A percentile compares a stretch with the other conserved stretches of the same genome.
phyloP scores from a whole-genome alignment of 2,888 invertebrate genomes.

The Caenorhabditis sulstoni region DNA sequence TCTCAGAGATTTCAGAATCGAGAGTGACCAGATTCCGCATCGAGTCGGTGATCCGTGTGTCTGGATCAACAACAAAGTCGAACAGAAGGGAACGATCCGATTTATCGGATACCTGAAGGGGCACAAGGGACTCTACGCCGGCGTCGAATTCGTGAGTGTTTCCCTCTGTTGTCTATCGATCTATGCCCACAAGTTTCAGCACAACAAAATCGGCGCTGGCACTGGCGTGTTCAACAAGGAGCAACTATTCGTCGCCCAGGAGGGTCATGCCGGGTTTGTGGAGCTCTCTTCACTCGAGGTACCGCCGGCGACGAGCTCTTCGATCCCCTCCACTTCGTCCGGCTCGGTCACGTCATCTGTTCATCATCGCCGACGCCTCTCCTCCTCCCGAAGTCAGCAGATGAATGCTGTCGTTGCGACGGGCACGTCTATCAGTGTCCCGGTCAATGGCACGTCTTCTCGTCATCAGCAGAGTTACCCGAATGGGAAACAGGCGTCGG shows the following conservation, averaged over 20 bases:
- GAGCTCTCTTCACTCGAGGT: constrained; percentile 81
- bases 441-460: constrained; percentile 16
- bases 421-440: constrained; percentile 44
- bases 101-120: constrained; percentile 83
- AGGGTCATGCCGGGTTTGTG: constrained; percentile 83
- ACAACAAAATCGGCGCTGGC: constrained; percentile 83
- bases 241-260: constrained; percentile 82
- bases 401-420: constrained; percentile 22
- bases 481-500: constrained; percentile 26
- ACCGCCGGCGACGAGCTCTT: not conserved
- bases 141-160: constrained; percentile 84
- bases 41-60: constrained; percentile 82
- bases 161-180: not conserved
- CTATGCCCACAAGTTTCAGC: constrained; percentile 80
- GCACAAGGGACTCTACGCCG: constrained; percentile 82
- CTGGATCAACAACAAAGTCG: constrained; percentile 82
- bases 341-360: constrained; percentile 2
- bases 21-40: constrained; percentile 51
- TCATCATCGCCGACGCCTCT: constrained; percentile 39
- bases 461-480: not conserved
- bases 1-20: constrained; percentile 42
- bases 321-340: not conserved
- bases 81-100: constrained; percentile 82
- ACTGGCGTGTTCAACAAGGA: constrained; percentile 83
- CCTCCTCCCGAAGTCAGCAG: constrained; percentile 44